Percentiles rank a stretch among this genome's conserved stretches.
phyloP scores from a whole-genome alignment of 2,888 invertebrate genomes.

The Argyresthia goedartella region DNA sequence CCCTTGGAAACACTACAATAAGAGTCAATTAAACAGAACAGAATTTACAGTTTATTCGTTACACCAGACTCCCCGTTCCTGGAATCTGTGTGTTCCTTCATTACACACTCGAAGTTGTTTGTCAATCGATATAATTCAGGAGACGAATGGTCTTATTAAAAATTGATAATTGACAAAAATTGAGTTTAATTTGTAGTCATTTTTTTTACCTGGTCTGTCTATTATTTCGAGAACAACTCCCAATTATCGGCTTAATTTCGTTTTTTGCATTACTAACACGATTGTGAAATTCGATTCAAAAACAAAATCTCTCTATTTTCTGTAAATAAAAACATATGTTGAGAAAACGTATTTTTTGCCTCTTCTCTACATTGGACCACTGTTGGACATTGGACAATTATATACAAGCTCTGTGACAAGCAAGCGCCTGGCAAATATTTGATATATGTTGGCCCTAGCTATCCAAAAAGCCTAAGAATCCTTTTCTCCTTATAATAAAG shows the following conservation, averaged over 20 bases:
- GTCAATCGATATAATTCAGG: slow-evolving; percentile 11
- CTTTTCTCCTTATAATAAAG: too few relatives aligned
- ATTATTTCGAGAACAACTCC: not conserved
- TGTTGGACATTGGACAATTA: too few relatives aligned
- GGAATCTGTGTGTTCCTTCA: not conserved
- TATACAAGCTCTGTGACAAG: too few relatives aligned
- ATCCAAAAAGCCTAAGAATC: too few relatives aligned
- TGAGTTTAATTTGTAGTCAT: slow-evolving; percentile 19
- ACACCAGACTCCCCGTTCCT: slow-evolving; percentile 13
- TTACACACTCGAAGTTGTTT: slow-evolving; percentile 13
- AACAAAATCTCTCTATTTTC: too few relatives aligned
- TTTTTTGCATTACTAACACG: slow-evolving; percentile 8
- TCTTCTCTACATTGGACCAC: too few relatives aligned
- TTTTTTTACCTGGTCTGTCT: slow-evolving; percentile 10
- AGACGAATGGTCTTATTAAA: slow-evolving; percentile 27
- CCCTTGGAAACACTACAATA: not conserved
- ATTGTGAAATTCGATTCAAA: too few relatives aligned
- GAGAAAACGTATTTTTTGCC: too few relatives aligned
- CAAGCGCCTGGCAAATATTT: too few relatives aligned
- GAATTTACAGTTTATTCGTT: slow-evolving; percentile 20
- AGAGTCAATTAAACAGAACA: not conserved
- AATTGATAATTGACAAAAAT: slow-evolving; percentile 34
- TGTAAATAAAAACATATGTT: too few relatives aligned
- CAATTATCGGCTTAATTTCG: not conserved
- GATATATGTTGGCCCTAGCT: too few relatives aligned